A percentile compares a stretch with the other conserved stretches of the same genome.
Conservation (phyloP, 1,140 invertebrate species). For the Bombus superbus region DNA sequence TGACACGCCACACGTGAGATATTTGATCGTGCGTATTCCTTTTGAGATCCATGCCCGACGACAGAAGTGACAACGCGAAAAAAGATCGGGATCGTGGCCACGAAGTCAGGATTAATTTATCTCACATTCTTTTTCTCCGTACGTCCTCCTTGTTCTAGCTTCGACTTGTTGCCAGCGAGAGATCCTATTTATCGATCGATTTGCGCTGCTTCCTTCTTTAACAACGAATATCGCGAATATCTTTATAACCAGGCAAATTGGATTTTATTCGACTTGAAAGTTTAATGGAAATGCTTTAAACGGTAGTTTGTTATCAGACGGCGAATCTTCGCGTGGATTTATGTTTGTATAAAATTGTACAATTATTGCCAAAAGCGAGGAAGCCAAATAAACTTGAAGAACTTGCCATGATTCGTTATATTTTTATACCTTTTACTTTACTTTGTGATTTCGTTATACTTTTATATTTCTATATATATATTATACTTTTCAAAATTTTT, state of each 20-base stretch:
- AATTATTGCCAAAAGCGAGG: too few species aligned
- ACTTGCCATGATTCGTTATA: too few species aligned
- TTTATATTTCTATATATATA: too few species aligned
- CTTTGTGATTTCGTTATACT: too few species aligned
- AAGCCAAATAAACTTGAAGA: too few species aligned
- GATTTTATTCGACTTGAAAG: not conserved
- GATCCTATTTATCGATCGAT: not conserved
- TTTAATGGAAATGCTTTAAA: not conserved
- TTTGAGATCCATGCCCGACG: constrained; percentile 72
- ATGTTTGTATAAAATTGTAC: too few species aligned
- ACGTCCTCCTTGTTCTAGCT: not conserved
- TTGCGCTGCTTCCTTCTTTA: not conserved
- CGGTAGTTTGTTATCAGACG: not conserved
- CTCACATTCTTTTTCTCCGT: constrained; percentile 13
- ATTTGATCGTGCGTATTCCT: constrained; percentile 73
- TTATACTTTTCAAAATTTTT: not conserved
- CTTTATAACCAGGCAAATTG: not conserved
- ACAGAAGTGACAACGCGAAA: constrained; percentile 55
- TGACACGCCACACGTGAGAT: constrained; percentile 64
- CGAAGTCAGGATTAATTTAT: constrained; percentile 52
- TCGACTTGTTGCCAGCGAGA: not conserved
- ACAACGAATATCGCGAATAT: not conserved
- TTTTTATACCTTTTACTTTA: too few species aligned
- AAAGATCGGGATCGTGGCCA: constrained; percentile 32
- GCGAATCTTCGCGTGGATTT: too few species aligned